Percentiles rank a stretch among this genome's conserved stretches.
phyloP scores from a whole-genome alignment of 2,888 invertebrate genomes.

The Cancer borealis region DNA sequence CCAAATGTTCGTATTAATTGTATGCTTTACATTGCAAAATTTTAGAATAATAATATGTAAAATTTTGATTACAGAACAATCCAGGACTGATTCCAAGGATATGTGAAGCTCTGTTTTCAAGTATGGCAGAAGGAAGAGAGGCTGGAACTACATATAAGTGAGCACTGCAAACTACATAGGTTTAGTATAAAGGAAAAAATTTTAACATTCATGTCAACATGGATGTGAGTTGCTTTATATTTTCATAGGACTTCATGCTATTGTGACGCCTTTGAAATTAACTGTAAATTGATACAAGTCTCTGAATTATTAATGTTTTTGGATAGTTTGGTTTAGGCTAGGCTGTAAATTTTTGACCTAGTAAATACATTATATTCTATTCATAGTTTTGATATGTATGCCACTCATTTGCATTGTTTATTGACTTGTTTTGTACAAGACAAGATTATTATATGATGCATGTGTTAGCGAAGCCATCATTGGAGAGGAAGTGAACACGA shows the following conservation, averaged over 20 bases:
- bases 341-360: too few species aligned
- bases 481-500: too few species aligned
- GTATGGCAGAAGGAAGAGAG: conserved; percentile 90
- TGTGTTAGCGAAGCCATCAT: too few species aligned
- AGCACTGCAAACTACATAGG: not conserved
- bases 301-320: too few species aligned
- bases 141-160: conserved; percentile 87
- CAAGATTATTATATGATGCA: too few species aligned
- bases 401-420: not conserved
- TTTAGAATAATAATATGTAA: conserved; percentile 81
- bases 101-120: conserved; percentile 89
- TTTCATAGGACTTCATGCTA: not conserved
- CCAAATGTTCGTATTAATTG: not conserved
- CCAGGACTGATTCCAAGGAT: conserved; percentile 90
- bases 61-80: conserved; percentile 57
- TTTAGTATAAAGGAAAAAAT: not conserved
- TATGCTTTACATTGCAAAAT: not conserved
- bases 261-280: not conserved
- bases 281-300: too few species aligned
- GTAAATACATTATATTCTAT: not conserved
- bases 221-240: not conserved
- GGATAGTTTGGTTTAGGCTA: too few species aligned
- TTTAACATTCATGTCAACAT: not conserved
- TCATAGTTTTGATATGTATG: not conserved
- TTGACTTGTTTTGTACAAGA: too few species aligned